Evolutionary conservation across 2,113 vertebrate genomes (phyloP), one percentile per base, ranked within the genome.

Genomic region (Antechinus flavipes): DNA sequence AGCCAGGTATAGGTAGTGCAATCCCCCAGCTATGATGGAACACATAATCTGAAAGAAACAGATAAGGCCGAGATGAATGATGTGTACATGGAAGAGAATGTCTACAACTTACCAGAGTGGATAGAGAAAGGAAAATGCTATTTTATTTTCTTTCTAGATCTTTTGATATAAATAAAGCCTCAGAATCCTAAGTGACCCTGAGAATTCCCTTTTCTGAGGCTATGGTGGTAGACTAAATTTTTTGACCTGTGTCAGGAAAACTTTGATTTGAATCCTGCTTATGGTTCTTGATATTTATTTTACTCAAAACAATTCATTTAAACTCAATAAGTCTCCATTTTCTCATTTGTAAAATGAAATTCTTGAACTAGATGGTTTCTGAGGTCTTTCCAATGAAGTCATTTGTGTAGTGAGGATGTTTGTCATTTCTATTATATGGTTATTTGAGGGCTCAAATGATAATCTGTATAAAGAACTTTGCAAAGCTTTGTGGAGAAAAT

Each of bases 1-100:
- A n/a, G 96, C 96, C 26, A 98, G 94, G 95, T 97, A 98, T 95
- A 98, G 68, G 89, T 97, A 98, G 55, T 98, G 97, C 23, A 98
- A 92, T 42, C 90, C 26, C 14, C 96, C 97, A 0, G 97, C 97
- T 0, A 55, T 93, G 90, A 97, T 35, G 8, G 95, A 91, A 0
- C 97, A 98, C 0, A 3, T 2, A 12, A 76, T 50, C 98, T 98
- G 91, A 1, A 23, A 14, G 23, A 94, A 24, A 30, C 30, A 47
- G 19, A 10, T 2, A 91, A 61, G 91, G 0, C 23, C 0, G 24
- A 27, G 68, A 52, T 50, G 24, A 30, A 2, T 47, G 42, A 5
- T 1, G 1, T 8, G 22, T 35, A 11, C 22, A 2, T 22, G 23
- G 27, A 95, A 52, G 24, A 35, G 22, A 46, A 55, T 11, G 23